Percentiles rank a stretch among this genome's conserved stretches.
Conservation (phyloP, 2,888 invertebrate species). For the Carterocephalus palaemon region DNA sequence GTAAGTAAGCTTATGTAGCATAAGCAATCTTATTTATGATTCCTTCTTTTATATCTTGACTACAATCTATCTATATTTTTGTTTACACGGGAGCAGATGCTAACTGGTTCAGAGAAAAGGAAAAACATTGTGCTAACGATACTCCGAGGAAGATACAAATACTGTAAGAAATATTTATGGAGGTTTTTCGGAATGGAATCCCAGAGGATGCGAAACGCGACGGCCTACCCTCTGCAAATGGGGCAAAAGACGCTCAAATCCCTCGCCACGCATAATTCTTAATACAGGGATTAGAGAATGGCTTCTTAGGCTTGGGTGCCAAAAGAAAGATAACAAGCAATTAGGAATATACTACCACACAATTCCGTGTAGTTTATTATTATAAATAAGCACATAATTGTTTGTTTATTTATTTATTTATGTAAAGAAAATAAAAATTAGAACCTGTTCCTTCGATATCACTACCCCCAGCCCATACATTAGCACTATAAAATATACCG, state of each 20-base stretch:
- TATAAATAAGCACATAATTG: no score
- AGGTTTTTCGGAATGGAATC: conserved; percentile 75
- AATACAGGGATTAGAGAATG: conserved; percentile 73
- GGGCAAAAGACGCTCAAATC: conserved; percentile 72
- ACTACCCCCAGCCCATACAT: no score
- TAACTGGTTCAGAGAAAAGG: conserved; percentile 55
- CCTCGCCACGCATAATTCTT: conserved; percentile 73
- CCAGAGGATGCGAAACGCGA: conserved; percentile 60
- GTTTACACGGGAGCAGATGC: conserved; percentile 51
- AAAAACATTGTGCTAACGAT: conserved; percentile 72
- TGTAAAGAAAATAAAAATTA: no score
- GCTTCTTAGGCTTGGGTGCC: conserved; percentile 69
- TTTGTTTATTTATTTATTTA: no score
- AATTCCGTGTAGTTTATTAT: conserved; percentile 32
- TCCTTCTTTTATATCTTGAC: no score
- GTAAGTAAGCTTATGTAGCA: no score
- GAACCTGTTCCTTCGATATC: no score
- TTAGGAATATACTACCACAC: conserved; percentile 38
- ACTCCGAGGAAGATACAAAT: conserved; percentile 77
- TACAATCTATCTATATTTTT: conserved; percentile 30
- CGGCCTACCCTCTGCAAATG: conserved; percentile 63
- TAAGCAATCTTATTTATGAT: no score
- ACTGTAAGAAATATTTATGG: conserved; percentile 78
- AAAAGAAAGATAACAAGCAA: conserved; percentile 74
- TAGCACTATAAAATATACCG: no score